Evolutionary conservation across 2,888 invertebrate genomes (phyloP).

Genomic region (Andricus curvator): DNA sequence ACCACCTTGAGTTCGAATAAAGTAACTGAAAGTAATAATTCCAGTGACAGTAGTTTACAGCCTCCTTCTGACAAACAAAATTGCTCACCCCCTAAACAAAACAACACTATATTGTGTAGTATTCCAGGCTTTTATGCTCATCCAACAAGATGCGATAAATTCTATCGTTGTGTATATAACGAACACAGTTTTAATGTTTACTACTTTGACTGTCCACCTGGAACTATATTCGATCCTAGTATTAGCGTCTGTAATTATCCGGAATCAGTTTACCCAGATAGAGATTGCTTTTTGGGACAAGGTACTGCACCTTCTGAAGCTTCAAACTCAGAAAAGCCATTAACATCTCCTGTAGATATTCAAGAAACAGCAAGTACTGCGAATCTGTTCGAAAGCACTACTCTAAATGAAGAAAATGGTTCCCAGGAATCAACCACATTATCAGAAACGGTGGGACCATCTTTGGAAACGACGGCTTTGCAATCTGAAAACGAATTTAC

Average conservation of each 20-base stretch:
- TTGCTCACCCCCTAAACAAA: constrained; percentile 61
- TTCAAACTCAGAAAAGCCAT: constrained; percentile 12
- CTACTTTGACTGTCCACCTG: constrained; percentile 84
- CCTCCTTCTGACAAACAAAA: constrained; percentile 52
- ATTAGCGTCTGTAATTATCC: constrained; percentile 85
- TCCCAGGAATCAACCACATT: constrained; percentile 35
- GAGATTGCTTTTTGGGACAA: constrained; percentile 62
- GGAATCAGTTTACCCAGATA: constrained; percentile 82
- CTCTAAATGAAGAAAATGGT: constrained; percentile 29
- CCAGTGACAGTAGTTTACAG: constrained; percentile 50
- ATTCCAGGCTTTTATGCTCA: constrained; percentile 83
- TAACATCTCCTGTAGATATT: constrained; percentile 40
- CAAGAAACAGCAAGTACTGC: constrained; percentile 19
- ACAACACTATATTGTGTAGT: constrained; percentile 76
- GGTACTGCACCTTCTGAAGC: constrained; percentile 44
- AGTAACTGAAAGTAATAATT: constrained; percentile 40
- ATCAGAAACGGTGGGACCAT: constrained; percentile 45
- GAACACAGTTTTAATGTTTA: constrained; percentile 83
- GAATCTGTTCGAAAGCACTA: constrained; percentile 45
- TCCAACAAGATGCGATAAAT: constrained; percentile 82
- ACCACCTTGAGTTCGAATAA: constrained; percentile 40
- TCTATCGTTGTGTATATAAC: constrained; percentile 84
- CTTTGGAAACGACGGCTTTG: constrained; percentile 45
- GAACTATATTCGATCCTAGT: constrained; percentile 86
- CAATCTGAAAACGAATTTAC: constrained; percentile 9